Evolutionary conservation across 2,797 vertebrate species (phyloP).

Genomic region (Acrossocheilus wenchowensis): DNA sequence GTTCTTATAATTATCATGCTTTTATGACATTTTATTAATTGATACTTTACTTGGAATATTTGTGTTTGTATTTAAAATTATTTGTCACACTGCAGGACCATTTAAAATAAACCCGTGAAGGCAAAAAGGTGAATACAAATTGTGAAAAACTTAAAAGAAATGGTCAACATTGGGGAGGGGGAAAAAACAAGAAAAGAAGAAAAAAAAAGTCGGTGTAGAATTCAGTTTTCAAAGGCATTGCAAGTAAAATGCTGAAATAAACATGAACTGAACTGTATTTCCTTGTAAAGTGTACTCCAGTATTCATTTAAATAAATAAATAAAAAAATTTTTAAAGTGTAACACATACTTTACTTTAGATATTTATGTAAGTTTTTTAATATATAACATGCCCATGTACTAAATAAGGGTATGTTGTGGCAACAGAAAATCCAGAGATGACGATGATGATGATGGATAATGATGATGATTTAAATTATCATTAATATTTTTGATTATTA

Average conservation of each 20-base stretch:
- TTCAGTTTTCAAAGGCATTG: background rate
- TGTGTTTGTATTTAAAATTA: background rate
- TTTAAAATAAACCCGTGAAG: background rate
- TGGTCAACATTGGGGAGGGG: no score
- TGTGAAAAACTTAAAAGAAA: background rate
- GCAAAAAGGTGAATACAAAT: background rate
- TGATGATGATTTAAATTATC: no score
- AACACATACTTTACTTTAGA: background rate
- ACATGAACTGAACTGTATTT: no score
- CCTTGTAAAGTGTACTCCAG: no score
- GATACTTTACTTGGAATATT: background rate
- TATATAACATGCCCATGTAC: background rate
- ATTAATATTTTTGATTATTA: background rate
- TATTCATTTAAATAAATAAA: no score
- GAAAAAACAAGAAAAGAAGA: background rate
- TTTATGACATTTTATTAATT: background rate
- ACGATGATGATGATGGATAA: no score
- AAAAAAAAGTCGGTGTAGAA: background rate
- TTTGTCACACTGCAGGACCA: background rate
- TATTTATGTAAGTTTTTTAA: background rate
- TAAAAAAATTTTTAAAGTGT: background rate
- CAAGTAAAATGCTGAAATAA: background rate
- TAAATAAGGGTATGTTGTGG: background rate
- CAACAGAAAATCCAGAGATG: no score
- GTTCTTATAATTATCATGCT: background rate